phyloP scores from a whole-genome alignment of 2,113 vertebrate genomes.

The Syngnathoides biaculeatus region DNA sequence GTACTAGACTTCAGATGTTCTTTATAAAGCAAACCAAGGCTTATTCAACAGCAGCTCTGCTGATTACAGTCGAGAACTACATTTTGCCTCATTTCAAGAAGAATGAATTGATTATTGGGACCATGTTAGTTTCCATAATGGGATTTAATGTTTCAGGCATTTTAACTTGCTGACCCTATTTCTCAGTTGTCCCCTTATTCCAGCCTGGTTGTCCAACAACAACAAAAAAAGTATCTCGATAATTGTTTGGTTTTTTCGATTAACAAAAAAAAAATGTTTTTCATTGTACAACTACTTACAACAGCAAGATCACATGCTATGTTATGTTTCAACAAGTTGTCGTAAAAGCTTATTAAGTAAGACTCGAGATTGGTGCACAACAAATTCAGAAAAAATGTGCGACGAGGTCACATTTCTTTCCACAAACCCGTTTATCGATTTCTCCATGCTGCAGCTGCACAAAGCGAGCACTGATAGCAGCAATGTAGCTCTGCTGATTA shows the following conservation, averaged over 20 bases:
- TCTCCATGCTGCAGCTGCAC: conserved; percentile 99
- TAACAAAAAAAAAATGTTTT: not conserved
- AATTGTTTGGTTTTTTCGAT: not conserved
- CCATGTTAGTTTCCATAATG: not conserved
- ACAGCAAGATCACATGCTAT: not conserved
- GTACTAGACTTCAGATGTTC: too few species aligned
- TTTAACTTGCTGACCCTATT: not conserved
- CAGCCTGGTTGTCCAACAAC: not conserved
- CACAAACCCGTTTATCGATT: conserved; percentile 99
- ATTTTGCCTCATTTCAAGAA: too few species aligned
- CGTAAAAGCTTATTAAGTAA: not conserved
- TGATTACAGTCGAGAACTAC: too few species aligned
- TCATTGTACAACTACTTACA: not conserved
- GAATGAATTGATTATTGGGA: too few species aligned
- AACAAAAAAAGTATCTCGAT: too few species aligned
- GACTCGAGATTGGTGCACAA: not conserved
- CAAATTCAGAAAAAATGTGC: not conserved
- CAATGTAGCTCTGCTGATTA: conserved; percentile 99
- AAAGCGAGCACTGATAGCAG: conserved; percentile 99
- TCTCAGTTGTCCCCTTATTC: not conserved
- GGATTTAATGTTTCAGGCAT: not conserved
- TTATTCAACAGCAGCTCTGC: too few species aligned
- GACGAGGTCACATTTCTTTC: conserved; percentile 29
- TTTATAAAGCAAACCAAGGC: too few species aligned
- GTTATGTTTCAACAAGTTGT: not conserved